phyloP scores from a whole-genome alignment of 1,140 invertebrate genomes.

The Prorops nasuta region DNA sequence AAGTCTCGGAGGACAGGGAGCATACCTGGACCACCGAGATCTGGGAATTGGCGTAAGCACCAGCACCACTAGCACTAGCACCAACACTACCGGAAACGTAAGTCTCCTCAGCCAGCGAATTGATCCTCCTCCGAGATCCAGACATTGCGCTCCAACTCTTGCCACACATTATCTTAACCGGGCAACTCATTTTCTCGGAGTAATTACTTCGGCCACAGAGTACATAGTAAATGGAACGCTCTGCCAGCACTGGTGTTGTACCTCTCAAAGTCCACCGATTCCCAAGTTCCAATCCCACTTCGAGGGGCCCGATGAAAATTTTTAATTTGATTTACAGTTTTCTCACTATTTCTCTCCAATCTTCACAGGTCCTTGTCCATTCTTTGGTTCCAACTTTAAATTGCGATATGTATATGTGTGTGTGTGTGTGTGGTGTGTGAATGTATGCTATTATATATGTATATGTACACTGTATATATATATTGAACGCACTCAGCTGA shows the following conservation, averaged over 20 bases:
- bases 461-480: too few species aligned
- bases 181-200: slow-evolving; percentile 53
- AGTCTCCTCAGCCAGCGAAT: slow-evolving; percentile 47
- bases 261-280: too few species aligned
- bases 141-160: slow-evolving; percentile 49
- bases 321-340: too few species aligned
- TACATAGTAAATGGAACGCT: slow-evolving; percentile 20
- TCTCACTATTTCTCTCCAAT: too few species aligned
- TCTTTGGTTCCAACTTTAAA: slow-evolving; percentile 2
- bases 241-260: too few species aligned
- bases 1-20: neutral
- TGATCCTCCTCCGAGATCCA: slow-evolving; percentile 49
- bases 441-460: too few species aligned
- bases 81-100: neutral
- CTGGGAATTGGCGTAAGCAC: slow-evolving; percentile 1
- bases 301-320: too few species aligned
- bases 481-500: too few species aligned
- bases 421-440: neutral
- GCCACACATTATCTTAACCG: slow-evolving; percentile 49
- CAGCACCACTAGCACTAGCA: neutral
- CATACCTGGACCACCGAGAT: slow-evolving; percentile 1
- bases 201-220: slow-evolving; percentile 19
- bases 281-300: too few species aligned
- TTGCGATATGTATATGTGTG: too few species aligned
- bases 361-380: too few species aligned